Evolutionary conservation across 2,113 vertebrate genomes (phyloP), one percentile per base, ranked within the genome.

Genomic region (Pollimyrus isidori): DNA sequence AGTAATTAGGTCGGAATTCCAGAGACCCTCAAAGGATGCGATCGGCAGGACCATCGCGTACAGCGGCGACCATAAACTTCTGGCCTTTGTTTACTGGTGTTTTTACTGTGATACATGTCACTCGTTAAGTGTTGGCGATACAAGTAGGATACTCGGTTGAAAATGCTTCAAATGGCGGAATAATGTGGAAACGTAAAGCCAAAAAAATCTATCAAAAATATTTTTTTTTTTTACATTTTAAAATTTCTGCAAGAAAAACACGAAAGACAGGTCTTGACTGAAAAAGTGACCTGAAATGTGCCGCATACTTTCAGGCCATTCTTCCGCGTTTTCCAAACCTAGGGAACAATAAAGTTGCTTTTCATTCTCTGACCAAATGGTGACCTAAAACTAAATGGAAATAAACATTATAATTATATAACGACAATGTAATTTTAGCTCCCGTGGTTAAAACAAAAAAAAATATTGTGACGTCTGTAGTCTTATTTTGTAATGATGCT

Each of bases 1-100:
- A 95, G 97, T 97, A 97, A 98, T 97, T 96, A 97, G 96, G 95
- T 95, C 96, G 94, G 96, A 95, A 98, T 98, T 97, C 97, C 97
- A 96, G 96, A 95, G 94, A 95, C 94, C 93, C 95, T 95, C 92
- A 96, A 95, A 95, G 92, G 97, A 96, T 95, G 96, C 96, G 95
- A 95, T 91, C 91, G 95, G 93, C 93, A 97, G 95, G 95, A 95
- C 94, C 95, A 94, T 93, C 94, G 93, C 91, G 89, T 92, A 93
- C 89, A 88, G 76, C 92, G 92, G 86, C 91, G 19, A 53, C 35
- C 83, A 89, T 86, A 69, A 90, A 53, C 84, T 86, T 69, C 93
- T 49, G 69, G 23, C 50, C 91, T 94, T 94, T 94, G 91, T 92
- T 95, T 93, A 95, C 92, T 90, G 86, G 92, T 91, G 90, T 90